Base-by-base conservation (phyloP, 2,113 vertebrate genomes). In the Seriola rivoliana region DNA sequence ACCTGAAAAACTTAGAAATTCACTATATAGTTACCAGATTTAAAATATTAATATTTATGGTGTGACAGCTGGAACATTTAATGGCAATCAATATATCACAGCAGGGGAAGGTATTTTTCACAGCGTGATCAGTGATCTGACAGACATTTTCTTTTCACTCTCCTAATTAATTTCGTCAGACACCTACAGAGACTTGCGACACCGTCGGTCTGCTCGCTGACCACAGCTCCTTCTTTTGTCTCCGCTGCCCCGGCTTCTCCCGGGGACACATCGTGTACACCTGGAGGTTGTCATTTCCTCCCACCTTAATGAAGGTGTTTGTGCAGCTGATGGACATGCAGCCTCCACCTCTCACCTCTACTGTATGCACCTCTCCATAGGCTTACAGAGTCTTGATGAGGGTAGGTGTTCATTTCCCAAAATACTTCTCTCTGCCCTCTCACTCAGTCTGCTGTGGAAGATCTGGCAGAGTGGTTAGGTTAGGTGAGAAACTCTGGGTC, bases 11-110 rank as follows among this genome's bases (percentile, higher is more conserved):
- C 19, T n/a, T 14, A 0, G 21, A 87, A 81, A 88, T 81, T 84
- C 48, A 67, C 78, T 78, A 44, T 85, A 74, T 85, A 90, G 85
- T 86, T 91, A 87, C 91, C 91, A 91, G 25, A 92, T 88, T 86
- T 91, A 55, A 88, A 88, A 84, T 90, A 93, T 94, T 88, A 94
- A 93, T 93, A 88, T 92, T 93, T 87, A 93, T 88, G 60, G 71
- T 72, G 82, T 90, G 89, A 88, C 92, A 94, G 91, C 92, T 94
- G 91, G 88, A 88, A 88, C 82, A 76, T 92, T 94, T 92, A 92
- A 88, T 88, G 86, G 71, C 87, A 93, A 93, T 94, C 95, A 93
- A 94, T 93, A 88, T 65, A 91, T 83, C 90, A 70, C 93, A 90
- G 93, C 83, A 82, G 89, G 93, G 78, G 77, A 57, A 83, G 77